phyloP scores from a whole-genome alignment of 2,888 invertebrate species.

The Drosophila paucipuncta region DNA sequence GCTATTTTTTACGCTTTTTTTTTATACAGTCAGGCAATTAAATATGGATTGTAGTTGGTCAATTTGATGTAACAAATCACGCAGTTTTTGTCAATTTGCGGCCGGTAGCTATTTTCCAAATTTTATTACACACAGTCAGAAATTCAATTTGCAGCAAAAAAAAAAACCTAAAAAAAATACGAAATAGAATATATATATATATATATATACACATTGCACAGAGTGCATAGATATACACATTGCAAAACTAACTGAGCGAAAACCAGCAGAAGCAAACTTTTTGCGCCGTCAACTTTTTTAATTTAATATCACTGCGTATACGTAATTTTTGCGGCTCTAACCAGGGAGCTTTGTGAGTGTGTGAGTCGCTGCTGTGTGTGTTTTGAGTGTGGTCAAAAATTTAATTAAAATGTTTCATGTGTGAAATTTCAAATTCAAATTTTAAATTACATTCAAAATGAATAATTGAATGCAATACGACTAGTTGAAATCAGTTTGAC shows the following conservation, averaged over 20 bases:
- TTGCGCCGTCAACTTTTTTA: slow-evolving; percentile 66
- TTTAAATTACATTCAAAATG: slow-evolving; percentile 68
- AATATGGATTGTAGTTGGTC: slow-evolving; percentile 37
- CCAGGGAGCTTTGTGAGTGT: slow-evolving; percentile 37
- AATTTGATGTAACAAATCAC: slow-evolving; percentile 36
- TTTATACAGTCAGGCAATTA: slow-evolving; percentile 23
- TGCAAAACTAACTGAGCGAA: slow-evolving; percentile 55
- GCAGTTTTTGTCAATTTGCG: slow-evolving; percentile 34
- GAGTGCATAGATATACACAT: slow-evolving; percentile 16
- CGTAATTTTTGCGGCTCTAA: slow-evolving; percentile 74
- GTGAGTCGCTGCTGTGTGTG: slow-evolving; percentile 1
- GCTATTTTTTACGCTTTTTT: background rate
- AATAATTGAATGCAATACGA: slow-evolving; percentile 68
- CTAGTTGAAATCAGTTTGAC: slow-evolving; percentile 50
- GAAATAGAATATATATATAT: slow-evolving; percentile 9
- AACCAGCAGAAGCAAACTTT: slow-evolving; percentile 48
- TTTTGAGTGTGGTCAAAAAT: slow-evolving; percentile 59
- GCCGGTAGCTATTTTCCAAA: slow-evolving; percentile 35
- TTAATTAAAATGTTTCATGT: slow-evolving; percentile 73
- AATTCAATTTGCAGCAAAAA: slow-evolving; percentile 40
- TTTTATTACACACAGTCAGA: slow-evolving; percentile 40
- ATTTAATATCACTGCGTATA: slow-evolving; percentile 75
- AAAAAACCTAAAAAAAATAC: background rate
- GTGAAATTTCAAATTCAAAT: slow-evolving; percentile 63
- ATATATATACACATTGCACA: slow-evolving; percentile 22